Evolutionary conservation across 2,888 invertebrate genomes (phyloP).

Genomic region (Tinea pellionella): DNA sequence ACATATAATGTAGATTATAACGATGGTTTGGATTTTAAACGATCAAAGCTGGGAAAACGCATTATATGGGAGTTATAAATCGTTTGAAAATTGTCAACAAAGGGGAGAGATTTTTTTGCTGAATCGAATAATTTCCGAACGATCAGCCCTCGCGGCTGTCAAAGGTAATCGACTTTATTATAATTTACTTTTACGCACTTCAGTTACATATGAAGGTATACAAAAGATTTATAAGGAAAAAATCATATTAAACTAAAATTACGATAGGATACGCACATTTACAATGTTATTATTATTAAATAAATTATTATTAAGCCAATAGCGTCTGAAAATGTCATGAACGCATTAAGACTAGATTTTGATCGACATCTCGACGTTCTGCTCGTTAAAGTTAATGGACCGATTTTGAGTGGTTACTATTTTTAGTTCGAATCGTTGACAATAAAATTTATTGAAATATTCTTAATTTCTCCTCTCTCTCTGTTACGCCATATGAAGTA

Average conservation of each 20-base stretch:
- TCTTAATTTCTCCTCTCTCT: not conserved
- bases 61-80: conserved; percentile 1
- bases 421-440: not conserved
- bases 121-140: not conserved
- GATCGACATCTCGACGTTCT: conserved; percentile 68
- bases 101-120: not conserved
- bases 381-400: conserved; percentile 66
- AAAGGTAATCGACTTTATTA: not conserved
- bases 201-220: not conserved
- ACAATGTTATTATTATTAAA: no score
- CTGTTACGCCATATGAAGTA: not conserved
- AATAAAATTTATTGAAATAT: not conserved
- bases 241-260: no score
- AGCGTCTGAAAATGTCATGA: conserved; percentile 5
- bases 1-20: not conserved
- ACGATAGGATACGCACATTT: no score
- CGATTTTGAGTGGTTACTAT: conserved; percentile 27
- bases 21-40: not conserved
- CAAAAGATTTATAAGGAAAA: no score
- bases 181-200: not conserved
- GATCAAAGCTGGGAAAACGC: not conserved
- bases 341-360: conserved; percentile 55
- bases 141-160: not conserved
- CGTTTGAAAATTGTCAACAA: conserved; percentile 11
- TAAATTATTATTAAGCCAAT: not conserved